Base-by-base conservation (phyloP, 2,888 invertebrate genomes). In the Silvanus unidentatus region DNA sequence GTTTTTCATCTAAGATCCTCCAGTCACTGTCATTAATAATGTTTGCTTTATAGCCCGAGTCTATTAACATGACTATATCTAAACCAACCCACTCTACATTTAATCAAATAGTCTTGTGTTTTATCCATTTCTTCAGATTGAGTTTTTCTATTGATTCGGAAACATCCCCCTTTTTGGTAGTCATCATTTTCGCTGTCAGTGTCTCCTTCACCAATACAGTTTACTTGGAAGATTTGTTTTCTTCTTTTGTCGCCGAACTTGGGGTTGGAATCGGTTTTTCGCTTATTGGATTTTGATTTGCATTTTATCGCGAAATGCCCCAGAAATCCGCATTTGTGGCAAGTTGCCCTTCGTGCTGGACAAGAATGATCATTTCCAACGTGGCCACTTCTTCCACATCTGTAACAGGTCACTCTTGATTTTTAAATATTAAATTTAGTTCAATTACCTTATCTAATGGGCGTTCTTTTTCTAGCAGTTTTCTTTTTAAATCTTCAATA, bases 361-460 rank as follows among this genome's bases (percentile, higher is more conserved):
- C 43, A 43, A 5, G 16, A 36, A n/a, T 35, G 13, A 6, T 32
- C 34, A 35, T 11, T 36, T 32, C 29, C 27, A 16, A 13, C 10
- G 39, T 39, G 39, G 6, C 27, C 39, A 12, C 4, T 4, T 44
- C 16, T 34, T 11, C 39, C 39, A 40, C 39, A 35, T 45, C 45
- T 37, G 8, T 12, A 29, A 13, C 42, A 37, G n/a, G n/a, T 12
- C 13, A 5, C 13, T 5, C n/a, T 32, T 5, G 32, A 12, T 3
- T 12, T 3, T 32, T 32, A 5, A n/a, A 12, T 32, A n/a, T 41
- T 38, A 51, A 48, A 41, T 53, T 58, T 11, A 51, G 16, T 13
- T 56, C 53, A n/a, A 59, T 54, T 11, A 59, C 40, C 40, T 62
- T 58, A 3, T 51, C 48, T 14, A 59, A 43, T 2, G 58, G 34